Base-by-base conservation (phyloP, 2,113 vertebrate genomes). In the Chaetodon auriga region DNA sequence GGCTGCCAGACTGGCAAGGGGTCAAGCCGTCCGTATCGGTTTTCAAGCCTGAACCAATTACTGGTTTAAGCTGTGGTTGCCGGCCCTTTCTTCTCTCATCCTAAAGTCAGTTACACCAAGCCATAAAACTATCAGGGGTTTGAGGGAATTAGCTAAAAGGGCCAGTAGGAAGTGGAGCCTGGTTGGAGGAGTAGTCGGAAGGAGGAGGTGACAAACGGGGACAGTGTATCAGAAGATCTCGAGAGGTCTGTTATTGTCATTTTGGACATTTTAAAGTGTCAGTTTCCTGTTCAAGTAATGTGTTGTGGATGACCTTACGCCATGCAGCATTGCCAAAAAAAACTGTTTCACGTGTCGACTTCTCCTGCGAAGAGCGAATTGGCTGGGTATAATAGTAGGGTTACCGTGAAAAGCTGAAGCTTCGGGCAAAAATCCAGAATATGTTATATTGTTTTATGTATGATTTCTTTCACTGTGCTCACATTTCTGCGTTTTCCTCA, bases 11-110 rank as follows among this genome's bases (percentile, higher is more conserved):
- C 87, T 92, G 77, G 80, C 89, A 82, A 84, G 81, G 77, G 75
- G 82, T 90, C 90, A 87, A 83, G 60, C 68, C 38, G 19, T 88
- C 81, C 74, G 21, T 88, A 90, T 92, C 87, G 46, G 70, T 78
- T 94, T 92, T 92, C 92, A 89, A 73, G 88, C 88, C 88, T 91
- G 72, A 89, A 87, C 85, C 90, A 93, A 92, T 95, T 94, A 92
- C 85, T 78, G 91, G 63, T 93, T 90, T 89, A 93, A 85, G 89
- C 82, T 92, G 89, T 87, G 89, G 90, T 92, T 35, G 57, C 68
- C 79, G 69, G 89, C 57, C 58, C 81, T 91, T 90, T 93, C 85
- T 92, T 90, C 79, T 87, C 84, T 87, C 82, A 75, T 82, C 82
- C 89, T 83, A 60, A 92, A 93, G 85, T 82, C 78, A 82, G 89